phyloP scores from a whole-genome alignment of 2,113 vertebrate genomes.

The Cettia cetti region DNA sequence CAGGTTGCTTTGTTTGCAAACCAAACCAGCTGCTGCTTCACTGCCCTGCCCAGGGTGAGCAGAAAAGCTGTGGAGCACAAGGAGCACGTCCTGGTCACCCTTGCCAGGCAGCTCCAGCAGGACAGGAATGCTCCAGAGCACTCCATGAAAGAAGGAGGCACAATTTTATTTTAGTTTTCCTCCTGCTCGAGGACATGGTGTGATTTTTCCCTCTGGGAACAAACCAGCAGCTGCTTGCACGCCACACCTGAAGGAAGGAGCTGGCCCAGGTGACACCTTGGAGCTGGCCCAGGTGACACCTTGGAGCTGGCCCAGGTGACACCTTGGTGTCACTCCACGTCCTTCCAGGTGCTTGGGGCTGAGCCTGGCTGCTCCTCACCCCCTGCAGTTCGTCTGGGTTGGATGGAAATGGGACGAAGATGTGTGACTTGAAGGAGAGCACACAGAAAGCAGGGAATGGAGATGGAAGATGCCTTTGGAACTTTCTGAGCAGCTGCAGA shows the following conservation, averaged over 20 bases:
- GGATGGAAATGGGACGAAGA: background rate
- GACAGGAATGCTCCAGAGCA: background rate
- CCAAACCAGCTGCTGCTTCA: background rate
- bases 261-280: background rate
- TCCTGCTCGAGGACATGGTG: background rate
- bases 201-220: background rate
- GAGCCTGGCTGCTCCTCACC: background rate
- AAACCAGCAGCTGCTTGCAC: background rate
- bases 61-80: background rate
- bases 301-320: background rate
- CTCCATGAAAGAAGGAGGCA: background rate
- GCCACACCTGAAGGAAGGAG: background rate
- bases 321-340: fast-evolving
- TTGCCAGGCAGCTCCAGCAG: background rate
- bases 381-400: background rate
- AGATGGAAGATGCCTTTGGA: background rate
- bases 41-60: fast-evolving
- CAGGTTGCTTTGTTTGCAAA: background rate
- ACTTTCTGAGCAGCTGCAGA: background rate
- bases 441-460: background rate
- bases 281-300: background rate
- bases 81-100: fast-evolving
- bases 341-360: background rate
- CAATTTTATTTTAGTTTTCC: background rate
- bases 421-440: background rate